Percentiles rank a stretch among this genome's conserved stretches.
Conservation (phyloP, 2,888 invertebrate genomes). For the Campoplex nolae region DNA sequence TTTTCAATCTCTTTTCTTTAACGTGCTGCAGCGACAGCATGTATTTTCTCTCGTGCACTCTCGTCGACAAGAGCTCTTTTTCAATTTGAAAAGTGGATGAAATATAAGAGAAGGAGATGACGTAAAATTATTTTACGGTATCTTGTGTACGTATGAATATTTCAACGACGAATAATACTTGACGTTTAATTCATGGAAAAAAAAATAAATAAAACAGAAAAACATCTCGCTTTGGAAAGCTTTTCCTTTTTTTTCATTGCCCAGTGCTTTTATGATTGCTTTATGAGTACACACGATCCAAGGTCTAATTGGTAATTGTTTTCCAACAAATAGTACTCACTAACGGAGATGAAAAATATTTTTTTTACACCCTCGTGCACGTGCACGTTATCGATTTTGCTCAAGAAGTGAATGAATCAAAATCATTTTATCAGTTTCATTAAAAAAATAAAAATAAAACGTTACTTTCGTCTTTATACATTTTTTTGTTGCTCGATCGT, state of each 20-base stretch:
- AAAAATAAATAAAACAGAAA: background rate
- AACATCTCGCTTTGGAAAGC: no score
- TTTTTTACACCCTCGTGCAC: background rate
- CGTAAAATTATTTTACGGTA: conserved; percentile 6
- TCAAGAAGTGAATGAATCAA: background rate
- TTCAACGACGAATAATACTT: background rate
- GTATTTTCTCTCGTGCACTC: conserved; percentile 37
- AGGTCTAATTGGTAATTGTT: background rate
- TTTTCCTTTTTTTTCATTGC: background rate
- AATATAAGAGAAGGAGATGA: conserved; percentile 3
- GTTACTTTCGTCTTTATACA: no score
- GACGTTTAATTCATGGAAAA: conserved; percentile 1
- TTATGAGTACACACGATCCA: background rate
- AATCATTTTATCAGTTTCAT: background rate
- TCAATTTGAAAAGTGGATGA: conserved; percentile 46
- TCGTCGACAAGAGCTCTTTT: conserved; percentile 26
- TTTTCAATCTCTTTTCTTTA: conserved; percentile 8
- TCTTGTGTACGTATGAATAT: conserved; percentile 1
- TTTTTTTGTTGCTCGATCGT: background rate
- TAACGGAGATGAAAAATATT: background rate
- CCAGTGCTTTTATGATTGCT: background rate
- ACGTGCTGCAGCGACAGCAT: conserved; percentile 43
- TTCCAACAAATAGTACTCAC: background rate
- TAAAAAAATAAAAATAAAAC: no score
- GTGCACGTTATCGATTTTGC: background rate